A percentile compares a stretch with the other conserved stretches of the same genome.
phyloP scores from a whole-genome alignment of 2,888 invertebrate genomes.

The Coleophora flavipennella region DNA sequence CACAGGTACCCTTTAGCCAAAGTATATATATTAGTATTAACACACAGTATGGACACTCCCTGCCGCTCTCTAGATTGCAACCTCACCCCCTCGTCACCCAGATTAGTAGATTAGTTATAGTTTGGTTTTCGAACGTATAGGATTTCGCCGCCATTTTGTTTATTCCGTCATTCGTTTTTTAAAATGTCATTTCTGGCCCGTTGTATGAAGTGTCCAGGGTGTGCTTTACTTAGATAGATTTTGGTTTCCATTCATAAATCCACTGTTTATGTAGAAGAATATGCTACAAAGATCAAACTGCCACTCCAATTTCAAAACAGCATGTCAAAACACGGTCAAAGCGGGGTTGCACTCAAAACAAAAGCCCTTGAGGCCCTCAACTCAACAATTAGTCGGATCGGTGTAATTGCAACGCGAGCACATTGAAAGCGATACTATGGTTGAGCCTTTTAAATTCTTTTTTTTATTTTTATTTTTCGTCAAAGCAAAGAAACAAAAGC shows the following conservation, averaged over 20 bases:
- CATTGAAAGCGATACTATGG: constrained; percentile 65
- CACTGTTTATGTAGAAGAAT: not conserved
- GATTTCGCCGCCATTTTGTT: too few relatives aligned
- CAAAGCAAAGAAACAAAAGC: constrained; percentile 47
- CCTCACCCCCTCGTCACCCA: too few relatives aligned
- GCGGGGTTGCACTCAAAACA: constrained; percentile 51
- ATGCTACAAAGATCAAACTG: constrained; percentile 27
- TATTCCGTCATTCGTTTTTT: too few relatives aligned
- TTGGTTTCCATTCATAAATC: not conserved
- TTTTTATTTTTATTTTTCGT: constrained; percentile 40
- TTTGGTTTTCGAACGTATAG: too few relatives aligned
- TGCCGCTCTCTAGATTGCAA: too few relatives aligned
- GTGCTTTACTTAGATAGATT: not conserved
- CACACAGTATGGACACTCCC: too few relatives aligned
- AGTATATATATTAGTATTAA: too few relatives aligned
- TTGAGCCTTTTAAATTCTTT: constrained; percentile 33
- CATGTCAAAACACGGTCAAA: constrained; percentile 61
- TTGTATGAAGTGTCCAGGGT: too few relatives aligned
- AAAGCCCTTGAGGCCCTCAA: constrained; percentile 41
- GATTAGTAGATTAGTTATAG: too few relatives aligned
- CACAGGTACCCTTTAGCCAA: too few relatives aligned
- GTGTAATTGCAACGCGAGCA: constrained; percentile 45
- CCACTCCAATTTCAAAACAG: constrained; percentile 56
- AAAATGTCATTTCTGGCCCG: too few relatives aligned
- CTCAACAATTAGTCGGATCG: constrained; percentile 63